Evolutionary conservation across 2,113 vertebrate genomes (phyloP).

Genomic region (Sorex araneus): DNA sequence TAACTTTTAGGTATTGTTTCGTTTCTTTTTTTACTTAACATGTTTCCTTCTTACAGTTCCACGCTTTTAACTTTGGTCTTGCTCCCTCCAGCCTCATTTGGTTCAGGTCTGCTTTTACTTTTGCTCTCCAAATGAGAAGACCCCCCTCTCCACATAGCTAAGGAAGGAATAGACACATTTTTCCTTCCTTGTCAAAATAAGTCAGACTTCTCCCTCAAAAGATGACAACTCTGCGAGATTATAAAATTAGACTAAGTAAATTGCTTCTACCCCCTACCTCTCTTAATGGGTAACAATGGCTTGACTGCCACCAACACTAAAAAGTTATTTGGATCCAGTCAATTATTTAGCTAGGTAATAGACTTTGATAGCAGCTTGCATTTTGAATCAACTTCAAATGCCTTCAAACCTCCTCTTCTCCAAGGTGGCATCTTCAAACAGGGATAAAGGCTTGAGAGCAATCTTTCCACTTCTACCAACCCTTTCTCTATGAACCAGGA

Average conservation of each 20-base stretch:
- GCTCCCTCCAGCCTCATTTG: background rate
- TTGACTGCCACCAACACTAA: background rate
- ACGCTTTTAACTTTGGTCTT: background rate
- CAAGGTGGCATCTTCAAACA: background rate
- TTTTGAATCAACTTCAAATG: background rate
- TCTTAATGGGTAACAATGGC: background rate
- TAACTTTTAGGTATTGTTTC: background rate
- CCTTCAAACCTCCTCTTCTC: background rate
- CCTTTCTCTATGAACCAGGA: background rate
- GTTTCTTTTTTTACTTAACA: background rate
- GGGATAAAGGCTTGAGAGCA: background rate
- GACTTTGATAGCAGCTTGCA: background rate
- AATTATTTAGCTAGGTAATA: slow-evolving; percentile 10
- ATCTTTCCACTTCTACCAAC: background rate
- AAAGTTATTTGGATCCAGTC: background rate
- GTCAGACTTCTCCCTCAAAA: slow-evolving; percentile 40
- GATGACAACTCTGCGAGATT: background rate
- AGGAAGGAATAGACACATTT: background rate
- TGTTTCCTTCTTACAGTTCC: background rate
- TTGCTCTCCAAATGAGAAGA: background rate
- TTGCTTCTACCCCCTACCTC: background rate
- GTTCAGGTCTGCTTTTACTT: background rate
- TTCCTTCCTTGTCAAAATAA: slow-evolving; percentile 12
- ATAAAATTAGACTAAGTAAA: slow-evolving; percentile 24
- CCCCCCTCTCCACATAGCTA: background rate